Base-by-base conservation (phyloP, 2,888 invertebrate genomes). In the Apocheima hispidaria region DNA sequence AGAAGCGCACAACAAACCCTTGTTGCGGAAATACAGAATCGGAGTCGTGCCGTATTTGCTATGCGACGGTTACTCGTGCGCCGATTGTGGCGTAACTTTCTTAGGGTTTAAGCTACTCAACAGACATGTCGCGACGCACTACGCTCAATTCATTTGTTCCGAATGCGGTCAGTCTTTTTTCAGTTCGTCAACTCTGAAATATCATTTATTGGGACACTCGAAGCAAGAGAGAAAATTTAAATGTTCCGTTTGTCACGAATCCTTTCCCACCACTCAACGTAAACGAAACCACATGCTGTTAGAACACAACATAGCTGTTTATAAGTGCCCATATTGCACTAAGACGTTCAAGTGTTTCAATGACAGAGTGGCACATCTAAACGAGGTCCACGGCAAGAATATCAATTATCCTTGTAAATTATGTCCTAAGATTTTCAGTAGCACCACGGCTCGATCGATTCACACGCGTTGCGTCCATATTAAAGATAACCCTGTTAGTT, bases 81-180 rank as follows among this genome's bases (percentile, higher is more conserved):
- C 59, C 35, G 40, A 46, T 4, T 43, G 50, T 46, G 20, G 46
- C 35, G 12, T 61, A 18, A 14, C 16, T 1, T 51, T 51, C 36
- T 33, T 44, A 38, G 6, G 10, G 0, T 58, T 58, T 30, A 36
- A 23, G 1, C 18, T 62, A 79, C 2, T 56, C 67, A 59, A 48
- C 7, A 75, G 77, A 16, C 88, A 89, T 48, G 83, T 86, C 81
- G 78, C 79, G 10, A 63, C 58, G 88, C 90, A 90, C 38, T 85
- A 84, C 65, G 87, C 83, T 0, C 86, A 87, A 40, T 84, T 87
- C 50, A 86, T 90, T 12, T 90, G 90, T 52, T 84, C 77, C 33
- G 78, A 81, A 50, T 90, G 90, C 59, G 90, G 89, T 1, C 88
- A 88, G 75, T 21, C 12, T n/a, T 48, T 18, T 14, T 9, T 20